Base-by-base conservation (phyloP, 1,140 invertebrate genomes). In the Pseudomyrmex flavicornis region DNA sequence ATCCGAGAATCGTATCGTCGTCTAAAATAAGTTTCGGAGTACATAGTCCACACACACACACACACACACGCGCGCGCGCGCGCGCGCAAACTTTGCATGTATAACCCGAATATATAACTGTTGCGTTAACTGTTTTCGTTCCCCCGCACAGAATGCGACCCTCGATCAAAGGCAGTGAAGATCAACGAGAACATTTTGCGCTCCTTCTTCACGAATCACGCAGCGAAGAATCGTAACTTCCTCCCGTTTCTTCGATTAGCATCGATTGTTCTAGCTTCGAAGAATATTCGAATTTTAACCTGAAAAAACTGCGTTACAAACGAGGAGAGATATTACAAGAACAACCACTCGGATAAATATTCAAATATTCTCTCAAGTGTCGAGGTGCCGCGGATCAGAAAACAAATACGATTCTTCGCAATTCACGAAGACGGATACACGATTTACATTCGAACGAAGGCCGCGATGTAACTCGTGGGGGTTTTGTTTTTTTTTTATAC, bases 91-190 rank as follows among this genome's bases (percentile, higher is more conserved):
- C 22, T 26, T 17, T 48, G 22, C 7, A 35, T 35, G 35, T 35
- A 35, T 35, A 35, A 35, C 35, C 5, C 35, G 35, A 35, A 35
- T 35, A 35, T 35, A 56, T 15, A 75, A 75, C n/a, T 26, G 73
- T 69, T 58, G 46, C n/a, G 35, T 44, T 35, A 62, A 75, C 15
- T 61, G 22, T 76, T 66, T 35, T 35, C 35, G 35, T 35, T 10
- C 54, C 69, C 68, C 72, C 26, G 22, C 35, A 4, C 22, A 44
- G 2, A 10, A 22, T 61, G 82, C 85, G 86, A 89, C 86, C 90
- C 75, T 88, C 91, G 91, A 88, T 91, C 90, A 91, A 92, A 92
- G 88, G 90, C 91, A 92, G 88, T 91, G 89, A 89, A 91, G 76
- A 91, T 88, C 86, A 89, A 90, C 66, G 61, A 88, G 84, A 90